phyloP scores from a whole-genome alignment of 2,888 invertebrate species.

The Clistopyga incitator region DNA sequence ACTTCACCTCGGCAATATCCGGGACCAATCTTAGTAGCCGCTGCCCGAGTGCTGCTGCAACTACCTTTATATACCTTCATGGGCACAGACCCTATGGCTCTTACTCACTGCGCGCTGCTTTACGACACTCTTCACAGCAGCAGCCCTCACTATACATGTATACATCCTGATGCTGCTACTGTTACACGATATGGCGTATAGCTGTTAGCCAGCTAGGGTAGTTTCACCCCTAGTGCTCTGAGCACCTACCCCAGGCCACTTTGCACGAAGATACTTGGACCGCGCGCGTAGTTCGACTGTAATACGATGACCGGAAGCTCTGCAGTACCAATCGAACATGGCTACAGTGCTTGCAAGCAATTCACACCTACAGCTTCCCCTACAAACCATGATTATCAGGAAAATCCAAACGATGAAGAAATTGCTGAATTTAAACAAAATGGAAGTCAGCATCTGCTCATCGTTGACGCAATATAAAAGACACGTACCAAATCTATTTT shows the following conservation, averaged over 20 bases:
- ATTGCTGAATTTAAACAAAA: not conserved
- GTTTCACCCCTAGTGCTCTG: conserved; percentile 47
- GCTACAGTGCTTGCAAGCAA: conserved; percentile 6
- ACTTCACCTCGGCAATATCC: conserved; percentile 48
- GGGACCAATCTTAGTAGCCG: conserved; percentile 47
- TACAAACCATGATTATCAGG: too few relatives aligned
- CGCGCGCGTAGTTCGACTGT: conserved; percentile 21
- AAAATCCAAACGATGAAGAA: too few relatives aligned
- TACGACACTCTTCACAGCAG: conserved; percentile 39
- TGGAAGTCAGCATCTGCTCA: not conserved
- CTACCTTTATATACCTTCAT: conserved; percentile 41
- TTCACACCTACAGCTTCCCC: conserved; percentile 18
- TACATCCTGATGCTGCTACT: not conserved
- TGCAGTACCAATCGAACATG: conserved; percentile 10
- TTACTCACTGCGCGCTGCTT: conserved; percentile 45
- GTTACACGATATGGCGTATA: conserved; percentile 6
- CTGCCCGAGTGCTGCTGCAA: conserved; percentile 41
- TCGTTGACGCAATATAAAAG: too few relatives aligned
- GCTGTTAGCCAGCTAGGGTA: conserved; percentile 34
- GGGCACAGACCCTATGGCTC: conserved; percentile 44
- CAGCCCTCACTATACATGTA: not conserved
- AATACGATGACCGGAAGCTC: conserved; percentile 41
- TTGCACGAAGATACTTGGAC: conserved; percentile 38
- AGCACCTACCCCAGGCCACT: conserved; percentile 47
- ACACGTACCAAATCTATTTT: too few relatives aligned